Percentiles rank a stretch among this genome's conserved stretches.
Evolutionary conservation across 2,797 vertebrate species (phyloP).

Genomic region (Saguinus oedipus): DNA sequence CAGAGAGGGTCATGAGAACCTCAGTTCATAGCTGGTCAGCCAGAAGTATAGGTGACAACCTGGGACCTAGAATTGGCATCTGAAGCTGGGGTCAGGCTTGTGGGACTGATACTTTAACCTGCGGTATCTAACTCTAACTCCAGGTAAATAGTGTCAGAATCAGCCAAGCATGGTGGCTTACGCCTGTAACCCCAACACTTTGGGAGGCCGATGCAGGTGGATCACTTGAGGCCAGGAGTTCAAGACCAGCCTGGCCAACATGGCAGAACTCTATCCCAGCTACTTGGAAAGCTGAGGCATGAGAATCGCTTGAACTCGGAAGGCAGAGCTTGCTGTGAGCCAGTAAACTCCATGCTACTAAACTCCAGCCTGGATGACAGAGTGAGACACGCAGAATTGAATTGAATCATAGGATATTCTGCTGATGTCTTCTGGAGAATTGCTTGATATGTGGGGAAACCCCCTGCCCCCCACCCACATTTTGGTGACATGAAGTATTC

Average conservation of each 20-base stretch:
- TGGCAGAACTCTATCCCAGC: neutral
- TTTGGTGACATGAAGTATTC: neutral
- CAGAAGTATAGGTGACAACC: neutral
- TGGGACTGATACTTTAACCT: neutral
- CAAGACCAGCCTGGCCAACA: neutral
- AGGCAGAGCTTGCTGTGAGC: neutral
- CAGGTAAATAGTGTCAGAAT: neutral
- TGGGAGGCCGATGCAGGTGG: neutral
- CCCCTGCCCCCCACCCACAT: neutral
- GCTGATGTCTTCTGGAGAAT: neutral
- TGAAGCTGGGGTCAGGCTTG: neutral
- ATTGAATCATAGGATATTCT: neutral
- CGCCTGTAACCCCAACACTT: neutral
- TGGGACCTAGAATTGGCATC: neutral
- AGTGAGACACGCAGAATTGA: neutral
- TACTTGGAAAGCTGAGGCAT: neutral
- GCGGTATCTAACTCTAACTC: neutral
- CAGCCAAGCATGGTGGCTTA: neutral
- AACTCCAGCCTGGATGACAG: neutral
- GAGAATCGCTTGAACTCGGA: neutral
- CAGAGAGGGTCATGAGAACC: neutral
- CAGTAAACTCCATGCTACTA: neutral
- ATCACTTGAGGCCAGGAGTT: neutral
- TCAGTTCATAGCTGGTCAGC: neutral
- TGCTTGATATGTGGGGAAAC: neutral